phyloP scores from a whole-genome alignment of 2,113 vertebrate genomes.

The Tragulus kanchil region DNA sequence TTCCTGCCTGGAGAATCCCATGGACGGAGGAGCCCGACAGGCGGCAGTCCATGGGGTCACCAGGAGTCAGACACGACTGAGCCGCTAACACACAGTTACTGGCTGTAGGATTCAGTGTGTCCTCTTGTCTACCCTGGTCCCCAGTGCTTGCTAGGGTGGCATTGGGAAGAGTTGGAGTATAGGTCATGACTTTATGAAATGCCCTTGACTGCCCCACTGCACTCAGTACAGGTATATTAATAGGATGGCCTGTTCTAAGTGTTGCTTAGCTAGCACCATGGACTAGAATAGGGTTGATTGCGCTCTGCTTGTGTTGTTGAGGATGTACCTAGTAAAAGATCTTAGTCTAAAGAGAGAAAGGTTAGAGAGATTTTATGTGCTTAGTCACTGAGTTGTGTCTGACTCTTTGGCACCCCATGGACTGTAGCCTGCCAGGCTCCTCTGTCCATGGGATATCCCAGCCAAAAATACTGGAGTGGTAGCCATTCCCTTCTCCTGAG shows the following conservation, averaged over 20 bases:
- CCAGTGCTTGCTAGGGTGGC: neutral
- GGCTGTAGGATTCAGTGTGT: neutral
- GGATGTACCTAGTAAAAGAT: neutral
- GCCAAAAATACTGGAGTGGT: neutral
- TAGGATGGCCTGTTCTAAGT: neutral
- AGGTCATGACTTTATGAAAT: neutral
- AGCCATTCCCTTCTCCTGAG: neutral
- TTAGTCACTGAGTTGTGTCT: neutral
- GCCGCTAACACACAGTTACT: neutral
- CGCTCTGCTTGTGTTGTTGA: neutral
- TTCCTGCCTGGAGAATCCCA: neutral
- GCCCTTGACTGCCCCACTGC: neutral
- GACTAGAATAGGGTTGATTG: neutral
- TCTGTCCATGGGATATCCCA: neutral
- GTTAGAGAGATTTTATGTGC: neutral
- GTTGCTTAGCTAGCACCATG: neutral
- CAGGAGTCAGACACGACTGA: neutral
- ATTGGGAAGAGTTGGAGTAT: neutral
- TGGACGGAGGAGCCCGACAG: neutral
- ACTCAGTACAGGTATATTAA: neutral
- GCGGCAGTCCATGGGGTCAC: neutral
- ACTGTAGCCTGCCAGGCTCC: neutral
- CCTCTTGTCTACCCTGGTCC: too few relatives aligned
- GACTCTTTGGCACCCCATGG: neutral
- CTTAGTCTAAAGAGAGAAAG: neutral